Base-by-base conservation (phyloP, 2,888 invertebrate genomes). In the Labia minor region DNA sequence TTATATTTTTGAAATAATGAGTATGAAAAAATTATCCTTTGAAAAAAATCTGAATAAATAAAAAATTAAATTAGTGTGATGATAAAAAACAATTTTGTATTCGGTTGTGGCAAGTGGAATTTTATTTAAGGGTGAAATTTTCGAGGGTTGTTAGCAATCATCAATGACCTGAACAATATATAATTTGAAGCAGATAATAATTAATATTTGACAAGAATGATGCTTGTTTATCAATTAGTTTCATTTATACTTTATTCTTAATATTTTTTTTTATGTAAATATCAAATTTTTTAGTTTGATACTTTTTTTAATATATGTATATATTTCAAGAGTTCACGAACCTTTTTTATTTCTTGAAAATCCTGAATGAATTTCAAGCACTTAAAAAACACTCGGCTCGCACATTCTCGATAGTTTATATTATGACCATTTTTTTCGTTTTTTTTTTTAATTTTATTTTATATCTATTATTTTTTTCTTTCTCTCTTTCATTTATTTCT, bases 61-160 rank as follows among this genome's bases (percentile, higher is more conserved):
- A n/a, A n/a, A n/a, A n/a, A n/a, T n/a, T n/a, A n/a, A n/a, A n/a
- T n/a, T n/a, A 26, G 4, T 6, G 26, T 6, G 26, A 26, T 26
- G 3, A 26, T 26, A 26, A 26, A 26, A 26, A 26, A 26, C 26
- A 26, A 3, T 3, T 6, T 26, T 3, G 26, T 6, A 26, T 26
- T 26, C 26, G 26, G 49, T 49, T 49, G 49, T 49, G 49, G 49
- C 49, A 49, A 49, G 49, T 49, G 49, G 49, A 49, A 49, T 49
- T 33, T 49, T 49, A 49, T 49, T 49, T 49, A 49, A 49, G 49
- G 49, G 49, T 49, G 49, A 49, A 49, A 49, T 49, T 49, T 49
- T 49, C 16, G 49, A 16, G 49, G 49, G 49, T n/a, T 3, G 49
- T 49, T 49, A 49, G 49, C 49, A 49, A 49, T 49, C 26, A 26